Conservation (phyloP, 2,888 invertebrate genomes). For the Stomorhina lunata region DNA sequence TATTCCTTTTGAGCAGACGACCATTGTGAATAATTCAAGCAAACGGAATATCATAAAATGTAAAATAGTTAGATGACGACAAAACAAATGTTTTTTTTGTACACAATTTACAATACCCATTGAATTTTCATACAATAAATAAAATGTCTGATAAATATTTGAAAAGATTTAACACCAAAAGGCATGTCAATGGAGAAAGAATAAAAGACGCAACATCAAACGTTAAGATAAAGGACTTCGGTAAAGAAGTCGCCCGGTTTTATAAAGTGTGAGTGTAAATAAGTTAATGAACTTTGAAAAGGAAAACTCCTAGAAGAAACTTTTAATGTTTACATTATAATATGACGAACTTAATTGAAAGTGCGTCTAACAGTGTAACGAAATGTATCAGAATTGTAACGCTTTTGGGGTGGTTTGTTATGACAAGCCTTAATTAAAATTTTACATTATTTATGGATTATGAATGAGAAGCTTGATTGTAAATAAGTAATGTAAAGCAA, state of each 20-base stretch:
- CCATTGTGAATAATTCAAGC: not conserved
- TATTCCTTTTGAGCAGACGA: not conserved
- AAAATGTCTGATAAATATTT: constrained; percentile 38
- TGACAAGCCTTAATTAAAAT: too few species aligned
- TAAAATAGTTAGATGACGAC: constrained; percentile 6
- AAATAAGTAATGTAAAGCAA: too few species aligned
- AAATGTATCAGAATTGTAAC: too few species aligned
- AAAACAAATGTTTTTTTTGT: not conserved
- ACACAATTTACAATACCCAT: not conserved
- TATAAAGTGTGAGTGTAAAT: not conserved
- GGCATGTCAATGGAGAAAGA: not conserved
- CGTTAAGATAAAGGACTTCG: not conserved
- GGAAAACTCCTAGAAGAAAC: not conserved
- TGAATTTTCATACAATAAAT: constrained; percentile 1
- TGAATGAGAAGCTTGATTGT: too few species aligned
- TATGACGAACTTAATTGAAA: too few species aligned
- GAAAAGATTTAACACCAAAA: constrained; percentile 5
- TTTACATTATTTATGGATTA: too few species aligned
- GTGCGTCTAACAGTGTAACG: too few species aligned
- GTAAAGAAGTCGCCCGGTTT: not conserved
- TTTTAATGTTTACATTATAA: not conserved
- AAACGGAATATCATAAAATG: not conserved
- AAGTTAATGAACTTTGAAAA: constrained; percentile 28
- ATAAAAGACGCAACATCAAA: not conserved
- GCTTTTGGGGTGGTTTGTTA: too few species aligned